Evolutionary conservation across 30 jellyfish, hydroid and myxozoan species (phyloP).

Genomic region (Pseudorhiza aurosa): DNA sequence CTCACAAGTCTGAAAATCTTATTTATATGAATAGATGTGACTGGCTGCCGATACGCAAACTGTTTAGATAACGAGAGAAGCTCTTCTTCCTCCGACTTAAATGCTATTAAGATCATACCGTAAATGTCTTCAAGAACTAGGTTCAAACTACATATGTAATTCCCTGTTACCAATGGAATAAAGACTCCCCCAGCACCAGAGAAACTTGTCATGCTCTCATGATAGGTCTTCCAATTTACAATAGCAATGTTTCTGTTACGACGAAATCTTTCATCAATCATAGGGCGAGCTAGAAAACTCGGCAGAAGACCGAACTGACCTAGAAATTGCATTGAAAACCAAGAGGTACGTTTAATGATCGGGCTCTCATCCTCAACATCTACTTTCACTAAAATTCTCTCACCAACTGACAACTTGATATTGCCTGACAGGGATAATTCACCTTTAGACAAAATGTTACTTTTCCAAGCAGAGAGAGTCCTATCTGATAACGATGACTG

Average conservation of each 20-base stretch:
- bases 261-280: neutral
- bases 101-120: slow-evolving; percentile 9
- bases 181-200: slow-evolving; percentile 59
- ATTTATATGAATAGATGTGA: slow-evolving; percentile 32
- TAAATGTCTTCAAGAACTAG: slow-evolving; percentile 29
- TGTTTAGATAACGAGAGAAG: slow-evolving; percentile 1
- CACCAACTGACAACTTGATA: slow-evolving; percentile 42
- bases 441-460: neutral
- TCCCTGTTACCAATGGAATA: slow-evolving; percentile 22
- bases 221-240: slow-evolving; percentile 48
- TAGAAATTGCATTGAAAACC: slow-evolving; percentile 35
- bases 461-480: slow-evolving; percentile 31
- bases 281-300: slow-evolving; percentile 57
- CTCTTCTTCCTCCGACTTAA: neutral
- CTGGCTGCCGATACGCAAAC: neutral
- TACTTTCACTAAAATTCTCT: neutral
- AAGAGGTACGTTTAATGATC: neutral
- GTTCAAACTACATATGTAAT: slow-evolving; percentile 50
- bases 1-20: slow-evolving; percentile 26
- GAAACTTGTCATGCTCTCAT: slow-evolving; percentile 51
- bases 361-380: neutral
- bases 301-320: slow-evolving; percentile 46
- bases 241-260: neutral
- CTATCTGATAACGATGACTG: slow-evolving; percentile 53
- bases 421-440: slow-evolving; percentile 40